Evolutionary conservation across 2,888 invertebrate species (phyloP), one percentile per base, ranked within the genome.

Genomic region (Plagiodera versicolora): DNA sequence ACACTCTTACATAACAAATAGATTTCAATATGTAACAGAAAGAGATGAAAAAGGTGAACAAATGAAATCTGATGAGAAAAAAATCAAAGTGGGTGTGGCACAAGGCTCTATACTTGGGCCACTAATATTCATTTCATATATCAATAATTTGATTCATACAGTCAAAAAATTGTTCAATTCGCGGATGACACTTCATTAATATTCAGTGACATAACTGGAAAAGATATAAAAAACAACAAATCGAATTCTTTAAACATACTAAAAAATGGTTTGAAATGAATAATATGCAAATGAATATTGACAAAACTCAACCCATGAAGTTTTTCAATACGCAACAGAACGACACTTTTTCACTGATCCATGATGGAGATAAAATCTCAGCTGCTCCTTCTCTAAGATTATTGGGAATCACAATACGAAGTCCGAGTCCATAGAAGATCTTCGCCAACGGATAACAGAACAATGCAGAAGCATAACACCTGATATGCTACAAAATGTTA

Each of bases 231-330:
- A 9, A 45, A 45, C 45, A 45, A 18, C 48, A 49, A 20, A 49
- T 49, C n/a, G 5, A 49, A 49, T 49, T 28, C 16, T 49, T 24
- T 49, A 0, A 49, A 49, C 24, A 20, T 49, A 49, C n/a, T 49
- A 4, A 49, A 49, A 49, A 49, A 49, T 49, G 11, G 48, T 49
- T 49, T 19, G 24, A 18, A 48, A 48, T 49, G 48, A 48, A 48
- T 48, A 48, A 48, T 48, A 17, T 48, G 48, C 48, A 48, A 48
- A 48, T 48, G 48, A 48, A 48, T 48, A 48, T 19, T 19, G 19
- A 48, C 18, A n/a, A 49, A 49, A 49, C 48, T 49, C 48, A 49
- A 28, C 48, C 24, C 48, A 49, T 49, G 48, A 49, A 28, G 1
- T 49, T 49, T 49, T 28, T 14, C 24, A n/a, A 28, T 49, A 49